Evolutionary conservation across 2,797 vertebrate genomes (phyloP).

Genomic region (Danio albolineatus): DNA sequence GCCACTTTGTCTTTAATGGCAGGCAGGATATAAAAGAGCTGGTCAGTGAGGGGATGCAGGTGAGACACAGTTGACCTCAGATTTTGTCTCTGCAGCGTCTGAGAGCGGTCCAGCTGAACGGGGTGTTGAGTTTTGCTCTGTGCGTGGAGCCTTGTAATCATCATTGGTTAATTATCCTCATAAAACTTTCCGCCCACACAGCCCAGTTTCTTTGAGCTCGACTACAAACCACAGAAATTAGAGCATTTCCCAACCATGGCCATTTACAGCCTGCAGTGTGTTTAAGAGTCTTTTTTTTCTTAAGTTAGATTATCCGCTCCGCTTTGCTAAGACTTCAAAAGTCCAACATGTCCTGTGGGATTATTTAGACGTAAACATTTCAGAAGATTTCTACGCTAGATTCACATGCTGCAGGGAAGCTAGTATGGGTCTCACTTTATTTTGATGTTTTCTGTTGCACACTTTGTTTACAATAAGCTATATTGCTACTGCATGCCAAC

Average conservation of each 20-base stretch:
- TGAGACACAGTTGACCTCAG: constrained; percentile 47
- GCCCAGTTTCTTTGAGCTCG: constrained; percentile 48
- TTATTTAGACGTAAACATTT: constrained; percentile 7
- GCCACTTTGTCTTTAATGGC: constrained; percentile 34
- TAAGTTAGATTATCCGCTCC: neutral
- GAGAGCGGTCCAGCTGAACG: constrained; percentile 23
- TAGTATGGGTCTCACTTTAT: neutral
- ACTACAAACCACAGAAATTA: constrained; percentile 48
- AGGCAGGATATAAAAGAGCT: constrained; percentile 48
- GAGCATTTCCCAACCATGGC: constrained; percentile 46
- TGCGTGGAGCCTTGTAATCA: constrained; percentile 45
- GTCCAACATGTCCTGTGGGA: neutral
- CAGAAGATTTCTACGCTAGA: neutral
- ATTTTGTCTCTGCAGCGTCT: constrained; percentile 4
- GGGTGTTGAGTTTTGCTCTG: constrained; percentile 25
- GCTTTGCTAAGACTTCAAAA: neutral
- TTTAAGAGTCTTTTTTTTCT: constrained; percentile 28
- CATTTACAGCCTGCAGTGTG: constrained; percentile 35
- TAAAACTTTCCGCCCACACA: constrained; percentile 46
- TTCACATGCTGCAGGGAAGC: neutral
- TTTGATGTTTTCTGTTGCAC: no score
- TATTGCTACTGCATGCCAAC: no score
- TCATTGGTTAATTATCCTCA: constrained; percentile 58
- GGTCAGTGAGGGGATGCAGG: constrained; percentile 43
- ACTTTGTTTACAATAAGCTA: no score